Conservation (phyloP, 2,113 vertebrate species). For the Tragulus kanchil region DNA sequence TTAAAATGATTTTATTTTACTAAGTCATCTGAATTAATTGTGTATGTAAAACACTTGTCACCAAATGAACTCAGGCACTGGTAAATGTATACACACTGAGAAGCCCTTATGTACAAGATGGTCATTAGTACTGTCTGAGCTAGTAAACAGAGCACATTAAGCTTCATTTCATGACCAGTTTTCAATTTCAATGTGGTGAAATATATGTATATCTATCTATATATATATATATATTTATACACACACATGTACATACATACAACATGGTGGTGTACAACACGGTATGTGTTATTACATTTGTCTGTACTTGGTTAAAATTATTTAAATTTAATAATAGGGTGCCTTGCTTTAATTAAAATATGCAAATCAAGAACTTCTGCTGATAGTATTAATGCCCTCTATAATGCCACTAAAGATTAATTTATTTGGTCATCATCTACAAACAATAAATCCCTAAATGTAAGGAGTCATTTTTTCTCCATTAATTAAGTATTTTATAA, state of each 20-base stretch:
- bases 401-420: background rate
- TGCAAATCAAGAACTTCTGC: constrained; percentile 46
- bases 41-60: background rate
- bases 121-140: background rate
- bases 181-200: background rate
- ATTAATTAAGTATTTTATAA: constrained; percentile 69
- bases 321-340: constrained; percentile 30
- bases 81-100: background rate
- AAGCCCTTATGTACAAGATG: background rate
- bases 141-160: background rate
- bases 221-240: background rate
- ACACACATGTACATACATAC: background rate
- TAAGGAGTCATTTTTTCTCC: background rate
- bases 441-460: constrained; percentile 52
- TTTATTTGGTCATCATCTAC: constrained; percentile 44
- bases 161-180: background rate
- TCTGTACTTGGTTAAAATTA: constrained; percentile 7
- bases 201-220: background rate
- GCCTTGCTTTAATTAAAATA: constrained; percentile 74
- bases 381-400: constrained; percentile 29
- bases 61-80: background rate
- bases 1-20: background rate
- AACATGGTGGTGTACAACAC: background rate
- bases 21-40: background rate
- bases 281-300: background rate